These are phyloP conservation scores for Nycticebus coucang DNA, from an alignment of 2,113 vertebrate genomes.

Conservation along the genomic window DNA sequence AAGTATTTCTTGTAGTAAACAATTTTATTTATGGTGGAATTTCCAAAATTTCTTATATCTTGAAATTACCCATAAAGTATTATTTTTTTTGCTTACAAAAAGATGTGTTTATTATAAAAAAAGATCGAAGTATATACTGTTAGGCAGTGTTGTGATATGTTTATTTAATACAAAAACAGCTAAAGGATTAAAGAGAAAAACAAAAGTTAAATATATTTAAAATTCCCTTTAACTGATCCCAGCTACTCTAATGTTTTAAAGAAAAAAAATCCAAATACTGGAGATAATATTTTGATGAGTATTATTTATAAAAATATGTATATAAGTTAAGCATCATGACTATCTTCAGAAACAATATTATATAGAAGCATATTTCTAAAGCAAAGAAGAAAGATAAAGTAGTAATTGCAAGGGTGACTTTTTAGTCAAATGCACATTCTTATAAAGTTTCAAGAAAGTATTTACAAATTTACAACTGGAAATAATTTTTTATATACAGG, in stretches of 20 bases:
- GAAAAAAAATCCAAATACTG: constrained; percentile 56
- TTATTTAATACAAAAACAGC: constrained; percentile 60
- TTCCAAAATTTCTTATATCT: constrained; percentile 75
- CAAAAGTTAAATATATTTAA: constrained; percentile 72
- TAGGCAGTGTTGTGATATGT: constrained; percentile 57
- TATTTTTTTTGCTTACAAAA: constrained; percentile 71
- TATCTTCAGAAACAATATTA: constrained; percentile 60
- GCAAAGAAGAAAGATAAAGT: neutral
- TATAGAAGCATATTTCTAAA: constrained; percentile 49
- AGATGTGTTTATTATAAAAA: constrained; percentile 59
- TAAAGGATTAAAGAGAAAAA: constrained; percentile 62
- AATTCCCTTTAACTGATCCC: constrained; percentile 54
- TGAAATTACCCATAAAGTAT: constrained; percentile 75
- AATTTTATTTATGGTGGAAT: constrained; percentile 83
- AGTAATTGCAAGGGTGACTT: constrained; percentile 45
- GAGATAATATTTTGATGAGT: constrained; percentile 67
- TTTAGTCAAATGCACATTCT: constrained; percentile 77
- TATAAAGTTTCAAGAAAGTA: constrained; percentile 69
- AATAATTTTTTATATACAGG: constrained; percentile 51
- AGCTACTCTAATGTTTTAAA: constrained; percentile 57
- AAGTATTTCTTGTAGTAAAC: constrained; percentile 68
- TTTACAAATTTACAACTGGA: constrained; percentile 78
- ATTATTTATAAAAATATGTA: constrained; percentile 66
- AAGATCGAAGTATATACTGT: constrained; percentile 63
- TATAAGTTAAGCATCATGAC: constrained; percentile 72